phyloP scores from a whole-genome alignment of 2,888 invertebrate genomes.

The Philonicus albiceps region DNA sequence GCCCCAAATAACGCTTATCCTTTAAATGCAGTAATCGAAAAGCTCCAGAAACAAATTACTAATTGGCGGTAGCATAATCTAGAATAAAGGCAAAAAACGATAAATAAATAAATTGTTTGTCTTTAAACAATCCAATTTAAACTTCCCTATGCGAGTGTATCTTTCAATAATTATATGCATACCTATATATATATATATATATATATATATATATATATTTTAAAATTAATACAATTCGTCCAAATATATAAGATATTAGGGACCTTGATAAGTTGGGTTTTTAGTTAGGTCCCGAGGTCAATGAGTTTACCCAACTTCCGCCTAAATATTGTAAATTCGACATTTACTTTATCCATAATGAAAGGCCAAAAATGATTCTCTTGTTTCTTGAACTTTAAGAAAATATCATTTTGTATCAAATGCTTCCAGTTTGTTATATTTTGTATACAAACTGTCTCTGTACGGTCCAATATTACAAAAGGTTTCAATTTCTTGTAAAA shows the following conservation, averaged over 20 bases:
- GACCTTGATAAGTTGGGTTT: not conserved
- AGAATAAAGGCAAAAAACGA: not conserved
- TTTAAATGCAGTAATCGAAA: not conserved
- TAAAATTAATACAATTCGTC: not conserved
- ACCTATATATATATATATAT: not conserved
- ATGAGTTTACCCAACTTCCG: not conserved
- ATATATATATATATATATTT: not conserved
- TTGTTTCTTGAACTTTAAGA: not conserved
- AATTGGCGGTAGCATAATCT: not conserved
- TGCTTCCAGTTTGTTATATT: no score
- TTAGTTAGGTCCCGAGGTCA: not conserved
- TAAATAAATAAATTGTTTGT: not conserved
- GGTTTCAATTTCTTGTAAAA: no score
- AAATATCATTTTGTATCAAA: no score
- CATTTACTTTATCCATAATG: not conserved
- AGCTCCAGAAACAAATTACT: not conserved
- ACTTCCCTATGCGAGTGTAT: not conserved
- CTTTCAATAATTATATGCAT: not conserved
- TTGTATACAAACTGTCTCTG: no score
- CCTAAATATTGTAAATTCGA: not conserved
- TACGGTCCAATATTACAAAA: no score
- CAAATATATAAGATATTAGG: not conserved
- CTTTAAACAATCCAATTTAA: not conserved
- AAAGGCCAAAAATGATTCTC: not conserved
- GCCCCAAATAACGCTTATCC: not conserved